A percentile compares a stretch with the other conserved stretches of the same genome.
Evolutionary conservation across 1,140 invertebrate genomes (phyloP).

Genomic region (Ptiloglossa arizonensis): DNA sequence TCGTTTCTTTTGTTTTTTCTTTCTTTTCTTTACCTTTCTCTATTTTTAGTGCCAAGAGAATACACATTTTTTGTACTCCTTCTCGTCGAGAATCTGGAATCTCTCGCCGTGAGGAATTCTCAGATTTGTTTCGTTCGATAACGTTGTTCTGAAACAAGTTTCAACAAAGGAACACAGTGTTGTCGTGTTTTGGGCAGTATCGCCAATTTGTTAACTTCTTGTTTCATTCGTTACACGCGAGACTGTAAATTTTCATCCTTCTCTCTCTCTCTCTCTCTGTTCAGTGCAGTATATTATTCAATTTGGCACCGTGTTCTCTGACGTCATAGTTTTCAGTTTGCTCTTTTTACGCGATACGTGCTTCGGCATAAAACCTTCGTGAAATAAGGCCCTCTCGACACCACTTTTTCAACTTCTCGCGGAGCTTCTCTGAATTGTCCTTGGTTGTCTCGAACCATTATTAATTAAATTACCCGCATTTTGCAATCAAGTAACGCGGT

Average conservation of each 20-base stretch:
- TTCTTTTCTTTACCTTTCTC: too few relatives aligned
- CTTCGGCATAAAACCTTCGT: constrained; percentile 12
- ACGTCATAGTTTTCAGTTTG: constrained; percentile 9
- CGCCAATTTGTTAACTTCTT: neutral
- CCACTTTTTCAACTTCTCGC: neutral
- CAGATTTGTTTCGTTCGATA: too few relatives aligned
- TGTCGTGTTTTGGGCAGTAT: too few relatives aligned
- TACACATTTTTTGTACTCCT: too few relatives aligned
- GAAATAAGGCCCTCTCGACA: constrained; percentile 18
- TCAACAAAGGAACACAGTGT: too few relatives aligned
- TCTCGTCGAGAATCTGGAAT: too few relatives aligned
- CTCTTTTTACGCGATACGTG: constrained; percentile 19
- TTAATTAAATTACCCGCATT: constrained; percentile 10
- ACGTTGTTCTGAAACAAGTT: too few relatives aligned
- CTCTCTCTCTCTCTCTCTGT: too few relatives aligned
- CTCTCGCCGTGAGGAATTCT: too few relatives aligned
- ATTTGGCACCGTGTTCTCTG: constrained; percentile 17
- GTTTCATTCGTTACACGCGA: neutral
- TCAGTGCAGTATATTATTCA: neutral
- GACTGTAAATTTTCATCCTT: constrained; percentile 8
- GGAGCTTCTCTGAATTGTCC: neutral
- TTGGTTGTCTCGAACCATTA: constrained; percentile 1
- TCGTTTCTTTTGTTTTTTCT: too few relatives aligned
- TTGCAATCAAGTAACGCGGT: neutral
- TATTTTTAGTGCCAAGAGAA: too few relatives aligned